Base-by-base conservation (phyloP, 2,888 invertebrate genomes). In the Plemyria rubiginata region DNA sequence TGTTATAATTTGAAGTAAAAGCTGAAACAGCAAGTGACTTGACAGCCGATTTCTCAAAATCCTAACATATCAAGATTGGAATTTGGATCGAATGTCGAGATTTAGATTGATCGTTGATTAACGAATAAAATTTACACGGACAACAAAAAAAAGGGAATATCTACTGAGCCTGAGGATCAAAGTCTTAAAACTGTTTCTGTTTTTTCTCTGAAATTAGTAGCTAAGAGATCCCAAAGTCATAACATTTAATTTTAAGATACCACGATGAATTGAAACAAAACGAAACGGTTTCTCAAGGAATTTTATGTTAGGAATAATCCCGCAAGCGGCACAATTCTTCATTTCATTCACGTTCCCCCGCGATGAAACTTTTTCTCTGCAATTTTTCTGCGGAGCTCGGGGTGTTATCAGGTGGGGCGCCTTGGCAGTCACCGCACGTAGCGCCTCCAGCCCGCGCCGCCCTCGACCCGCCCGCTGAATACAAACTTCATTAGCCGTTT, bases 401-500 rank as follows among this genome's bases (percentile, higher is more conserved):
- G 88, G 90, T 82, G 89, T 87, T 88, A 88, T 91, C 92, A 91
- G 92, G 91, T 91, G 90, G 90, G 86, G 87, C 84, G 81, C 81
- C 81, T 91, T 87, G 82, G 80, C 79, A 92, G 90, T 90, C 92
- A 81, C 78, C 76, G 86, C 92, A 92, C 92, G 92, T 92, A 87
- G 83, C 80, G 81, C 80, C 79, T 76, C 79, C 79, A 79, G 77
- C 80, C 82, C 82, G 81, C 84, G 82, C 81, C 63, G 78, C 82
- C 79, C 84, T 74, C 73, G 70, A 77, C 86, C 84, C 88, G 85
- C 88, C 87, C 89, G 87, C 82, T 90, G 92, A 91, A 92, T 92
- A 92, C 92, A 92, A 92, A 93, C 92, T 93, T 93, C 92, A 93
- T 93, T 93, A 93, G 93, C 88, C 89, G 89, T 90, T 92, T 91